Evolutionary conservation across 2,113 vertebrate genomes (phyloP).

Genomic region (Platysteira castanea): DNA sequence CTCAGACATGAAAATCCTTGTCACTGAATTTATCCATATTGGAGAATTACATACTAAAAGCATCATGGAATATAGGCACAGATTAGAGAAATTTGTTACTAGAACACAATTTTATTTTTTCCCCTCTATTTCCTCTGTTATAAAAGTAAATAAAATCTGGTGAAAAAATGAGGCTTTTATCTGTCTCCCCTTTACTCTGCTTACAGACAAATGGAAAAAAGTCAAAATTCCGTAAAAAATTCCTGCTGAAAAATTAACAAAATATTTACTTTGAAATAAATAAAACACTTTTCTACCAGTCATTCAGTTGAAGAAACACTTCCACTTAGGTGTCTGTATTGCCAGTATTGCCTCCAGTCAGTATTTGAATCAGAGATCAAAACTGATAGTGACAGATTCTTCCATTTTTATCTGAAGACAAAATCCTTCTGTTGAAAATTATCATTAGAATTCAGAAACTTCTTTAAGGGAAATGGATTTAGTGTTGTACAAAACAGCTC

Average conservation of each 20-base stretch:
- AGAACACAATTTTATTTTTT: not conserved
- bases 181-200: not conserved
- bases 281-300: not conserved
- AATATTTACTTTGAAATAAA: not conserved
- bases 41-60: not conserved
- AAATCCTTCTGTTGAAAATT: not conserved
- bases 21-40: not conserved
- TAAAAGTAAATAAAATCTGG: not conserved
- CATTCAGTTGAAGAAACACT: not conserved
- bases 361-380: not conserved
- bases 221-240: not conserved
- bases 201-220: not conserved
- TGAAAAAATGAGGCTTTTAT: not conserved
- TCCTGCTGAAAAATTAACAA: not conserved
- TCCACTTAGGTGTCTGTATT: not conserved
- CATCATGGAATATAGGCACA: not conserved
- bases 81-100: not conserved
- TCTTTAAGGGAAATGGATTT: not conserved
- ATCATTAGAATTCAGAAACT: not conserved
- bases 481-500: not conserved
- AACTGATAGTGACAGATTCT: not conserved
- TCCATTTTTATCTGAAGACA: not conserved
- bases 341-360: not conserved
- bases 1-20: not conserved
- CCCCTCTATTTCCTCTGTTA: not conserved